Base-by-base conservation (phyloP, 2,888 invertebrate species). In the Microdon myrmicae region DNA sequence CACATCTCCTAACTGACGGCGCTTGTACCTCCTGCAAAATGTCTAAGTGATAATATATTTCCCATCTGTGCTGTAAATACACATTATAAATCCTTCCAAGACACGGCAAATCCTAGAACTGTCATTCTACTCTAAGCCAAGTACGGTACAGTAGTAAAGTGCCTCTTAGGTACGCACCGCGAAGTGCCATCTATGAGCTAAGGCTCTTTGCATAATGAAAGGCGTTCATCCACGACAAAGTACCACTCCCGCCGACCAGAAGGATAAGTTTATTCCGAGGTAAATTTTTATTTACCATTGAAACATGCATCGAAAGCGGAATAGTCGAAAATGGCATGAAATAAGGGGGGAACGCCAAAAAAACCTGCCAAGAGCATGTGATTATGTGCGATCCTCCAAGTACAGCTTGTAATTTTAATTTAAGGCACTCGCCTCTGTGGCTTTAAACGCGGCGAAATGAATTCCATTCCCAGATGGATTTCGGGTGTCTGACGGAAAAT, bases 201-300 rank as follows among this genome's bases (percentile, higher is more conserved):
- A 47, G 43, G 56, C 56, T 56, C 53, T 56, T 53, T 64, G 64
- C 56, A 64, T 64, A 64, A 64, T 64, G 51, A 64, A 64, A 56
- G 41, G 47, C 41, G 56, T 51, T 56, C 56, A 51, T 51, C 23
- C 64, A 16, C 32, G 26, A 38, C 26, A 37, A 29, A 31, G n/a
- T n/a, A n/a, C n/a, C n/a, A n/a, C n/a, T n/a, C n/a, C n/a, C n/a
- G n/a, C n/a, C n/a, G n/a, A n/a, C n/a, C 2, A 32, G 7, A 13
- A 8, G 32, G 22, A 32, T 29, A 45, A 25, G 35, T 56, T 49
- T 16, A 32, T 44, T 44, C 38, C 55, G 32, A 45, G 41, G 48
- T 51, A 64, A 56, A 53, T 56, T 47, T n/a, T n/a, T 56, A 51
- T 53, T 51, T 64, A 64, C 51, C 39, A 39, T 35, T 38, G 61